A percentile compares a stretch with the other conserved stretches of the same genome.
phyloP scores from a whole-genome alignment of 1,140 invertebrate species.

The Ceratina australensis region DNA sequence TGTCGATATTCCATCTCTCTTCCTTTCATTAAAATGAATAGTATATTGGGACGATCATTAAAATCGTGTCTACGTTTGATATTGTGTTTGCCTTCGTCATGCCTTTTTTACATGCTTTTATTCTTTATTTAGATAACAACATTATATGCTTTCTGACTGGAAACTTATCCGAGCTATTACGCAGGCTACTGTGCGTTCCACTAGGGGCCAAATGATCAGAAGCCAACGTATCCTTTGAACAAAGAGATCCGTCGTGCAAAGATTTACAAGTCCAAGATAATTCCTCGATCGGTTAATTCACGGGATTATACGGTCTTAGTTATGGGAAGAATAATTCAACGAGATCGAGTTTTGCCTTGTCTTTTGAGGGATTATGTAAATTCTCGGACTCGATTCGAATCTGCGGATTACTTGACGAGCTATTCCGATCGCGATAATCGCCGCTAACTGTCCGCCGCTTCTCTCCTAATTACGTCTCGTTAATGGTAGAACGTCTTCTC shows the following conservation, averaged over 20 bases:
- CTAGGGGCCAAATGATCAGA: background rate
- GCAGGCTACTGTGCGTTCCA: background rate
- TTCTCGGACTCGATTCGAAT: conserved; percentile 34
- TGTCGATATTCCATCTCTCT: background rate
- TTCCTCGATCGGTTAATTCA: conserved; percentile 10
- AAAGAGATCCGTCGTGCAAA: background rate
- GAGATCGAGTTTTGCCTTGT: conserved; percentile 30
- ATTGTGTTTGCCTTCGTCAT: too few relatives aligned
- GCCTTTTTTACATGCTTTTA: too few relatives aligned
- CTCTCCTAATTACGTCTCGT: conserved; percentile 22
- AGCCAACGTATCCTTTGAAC: background rate
- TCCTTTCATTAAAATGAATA: background rate
- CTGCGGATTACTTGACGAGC: conserved; percentile 33
- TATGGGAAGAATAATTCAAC: conserved; percentile 43
- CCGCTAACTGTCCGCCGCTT: background rate
- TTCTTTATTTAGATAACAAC: background rate
- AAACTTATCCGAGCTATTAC: background rate
- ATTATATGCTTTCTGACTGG: background rate
- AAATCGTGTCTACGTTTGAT: too few relatives aligned
- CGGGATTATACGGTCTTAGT: conserved; percentile 33
- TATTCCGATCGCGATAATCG: conserved; percentile 44
- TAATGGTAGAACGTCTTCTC: background rate
- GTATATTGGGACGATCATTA: background rate
- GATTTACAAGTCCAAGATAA: background rate
- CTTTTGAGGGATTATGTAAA: conserved; percentile 43